Conservation (phyloP, 2,888 invertebrate species). For the Nomada flava region DNA sequence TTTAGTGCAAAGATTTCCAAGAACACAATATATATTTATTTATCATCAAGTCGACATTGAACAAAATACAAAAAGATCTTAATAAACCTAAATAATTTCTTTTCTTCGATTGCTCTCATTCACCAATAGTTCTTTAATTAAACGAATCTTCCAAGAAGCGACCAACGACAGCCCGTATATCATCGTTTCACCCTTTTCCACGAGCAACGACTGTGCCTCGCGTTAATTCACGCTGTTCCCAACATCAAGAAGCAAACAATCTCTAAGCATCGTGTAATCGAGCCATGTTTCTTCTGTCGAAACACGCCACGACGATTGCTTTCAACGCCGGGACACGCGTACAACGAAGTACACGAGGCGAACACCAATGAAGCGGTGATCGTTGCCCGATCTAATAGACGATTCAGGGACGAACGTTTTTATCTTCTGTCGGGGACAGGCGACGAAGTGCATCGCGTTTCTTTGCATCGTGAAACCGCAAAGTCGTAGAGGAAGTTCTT, state of each 20-base stretch:
- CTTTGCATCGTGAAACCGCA: neutral
- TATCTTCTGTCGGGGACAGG: constrained; percentile 23
- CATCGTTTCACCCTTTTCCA: neutral
- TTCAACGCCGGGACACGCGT: constrained; percentile 46
- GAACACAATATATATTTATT: too few relatives aligned
- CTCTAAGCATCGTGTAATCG: constrained; percentile 14
- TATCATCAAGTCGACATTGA: too few relatives aligned
- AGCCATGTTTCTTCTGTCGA: constrained; percentile 16
- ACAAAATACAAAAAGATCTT: too few relatives aligned
- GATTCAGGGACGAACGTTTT: constrained; percentile 55
- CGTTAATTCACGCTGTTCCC: constrained; percentile 11
- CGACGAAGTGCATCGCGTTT: constrained; percentile 16
- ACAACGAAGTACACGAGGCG: constrained; percentile 28
- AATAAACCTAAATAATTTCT: too few relatives aligned
- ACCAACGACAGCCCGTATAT: neutral
- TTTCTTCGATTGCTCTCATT: too few relatives aligned
- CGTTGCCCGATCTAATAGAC: constrained; percentile 54
- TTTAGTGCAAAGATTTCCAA: too few relatives aligned
- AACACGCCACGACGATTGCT: constrained; percentile 30
- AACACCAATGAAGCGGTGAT: constrained; percentile 52
- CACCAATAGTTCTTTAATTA: neutral
- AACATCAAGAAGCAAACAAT: neutral
- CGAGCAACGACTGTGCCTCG: neutral
- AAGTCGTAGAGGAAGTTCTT: neutral
- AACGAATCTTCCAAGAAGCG: neutral